These are phyloP conservation scores for Misgurnus mizolepis DNA, from an alignment of 2,113 vertebrate species.

Conservation along the genomic window DNA sequence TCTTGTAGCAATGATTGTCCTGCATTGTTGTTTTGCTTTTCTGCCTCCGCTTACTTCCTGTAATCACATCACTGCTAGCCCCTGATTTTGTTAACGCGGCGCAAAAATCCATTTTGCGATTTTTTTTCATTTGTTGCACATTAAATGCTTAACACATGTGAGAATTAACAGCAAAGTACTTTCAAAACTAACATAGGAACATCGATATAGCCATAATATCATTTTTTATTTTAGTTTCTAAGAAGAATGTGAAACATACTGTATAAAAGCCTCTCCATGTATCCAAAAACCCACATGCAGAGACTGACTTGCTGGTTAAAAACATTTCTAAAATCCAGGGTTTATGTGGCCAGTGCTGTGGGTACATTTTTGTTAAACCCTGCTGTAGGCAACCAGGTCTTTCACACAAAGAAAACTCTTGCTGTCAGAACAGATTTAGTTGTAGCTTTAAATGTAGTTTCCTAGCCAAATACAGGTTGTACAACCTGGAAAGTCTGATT, in stretches of 20 bases:
- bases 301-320: constrained; percentile 1
- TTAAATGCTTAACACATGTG: too few relatives aligned
- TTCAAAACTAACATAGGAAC: too few relatives aligned
- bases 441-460: background rate
- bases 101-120: too few relatives aligned
- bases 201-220: background rate
- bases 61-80: too few relatives aligned
- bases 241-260: background rate
- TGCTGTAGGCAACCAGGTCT: constrained; percentile 36
- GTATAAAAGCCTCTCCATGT: background rate
- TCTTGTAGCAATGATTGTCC: too few relatives aligned
- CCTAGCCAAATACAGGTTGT: background rate
- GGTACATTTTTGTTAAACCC: constrained; percentile 25
- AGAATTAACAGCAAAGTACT: too few relatives aligned
- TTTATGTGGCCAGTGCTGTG: constrained; percentile 15
- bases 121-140: too few relatives aligned
- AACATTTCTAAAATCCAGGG: background rate
- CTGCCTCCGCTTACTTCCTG: too few relatives aligned
- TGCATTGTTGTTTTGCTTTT: too few relatives aligned
- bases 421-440: background rate
- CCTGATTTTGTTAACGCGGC: too few relatives aligned
- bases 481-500: background rate
- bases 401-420: constrained; percentile 6
- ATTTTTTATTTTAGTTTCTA: background rate
- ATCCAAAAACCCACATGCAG: background rate